Conservation (phyloP, 2,888 invertebrate genomes). For the Neoascia interrupta region DNA sequence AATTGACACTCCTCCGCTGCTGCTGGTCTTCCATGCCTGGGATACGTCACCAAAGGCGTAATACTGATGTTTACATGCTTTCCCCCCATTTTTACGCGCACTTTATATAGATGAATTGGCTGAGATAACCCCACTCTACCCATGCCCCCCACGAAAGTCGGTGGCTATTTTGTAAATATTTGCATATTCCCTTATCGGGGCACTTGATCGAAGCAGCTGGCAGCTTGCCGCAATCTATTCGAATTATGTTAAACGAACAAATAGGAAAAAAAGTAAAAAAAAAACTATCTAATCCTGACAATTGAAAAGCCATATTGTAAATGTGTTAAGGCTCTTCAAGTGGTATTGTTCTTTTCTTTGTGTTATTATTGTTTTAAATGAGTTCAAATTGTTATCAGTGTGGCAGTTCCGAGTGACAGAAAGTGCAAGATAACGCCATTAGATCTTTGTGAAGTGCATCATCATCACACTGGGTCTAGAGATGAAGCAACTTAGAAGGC, state of each 20-base stretch:
- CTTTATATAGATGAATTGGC: conserved; percentile 9
- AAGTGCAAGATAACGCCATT: conserved; percentile 40
- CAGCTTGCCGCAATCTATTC: conserved; percentile 18
- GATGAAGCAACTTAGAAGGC: not conserved
- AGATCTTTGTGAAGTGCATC: too few relatives aligned
- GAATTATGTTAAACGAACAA: conserved; percentile 17
- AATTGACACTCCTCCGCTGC: too few relatives aligned
- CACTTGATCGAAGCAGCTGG: conserved; percentile 27
- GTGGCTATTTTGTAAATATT: conserved; percentile 27
- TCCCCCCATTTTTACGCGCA: not conserved
- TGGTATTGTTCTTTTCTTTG: conserved; percentile 11
- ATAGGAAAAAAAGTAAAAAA: not conserved
- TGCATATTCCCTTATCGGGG: conserved; percentile 31
- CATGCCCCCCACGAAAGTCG: conserved; percentile 18
- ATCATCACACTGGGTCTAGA: not conserved
- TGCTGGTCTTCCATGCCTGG: not conserved
- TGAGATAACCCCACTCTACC: not conserved
- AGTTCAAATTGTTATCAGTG: conserved; percentile 34
- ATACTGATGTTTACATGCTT: not conserved
- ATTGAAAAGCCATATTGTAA: too few relatives aligned
- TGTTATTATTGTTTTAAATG: conserved; percentile 20
- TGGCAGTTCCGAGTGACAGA: conserved; percentile 21
- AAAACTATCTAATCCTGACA: conserved; percentile 6
- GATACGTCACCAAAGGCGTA: not conserved
- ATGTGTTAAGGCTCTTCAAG: not conserved